phyloP scores from a whole-genome alignment of 2,113 vertebrate species.

The Takifugu bimaculatus region DNA sequence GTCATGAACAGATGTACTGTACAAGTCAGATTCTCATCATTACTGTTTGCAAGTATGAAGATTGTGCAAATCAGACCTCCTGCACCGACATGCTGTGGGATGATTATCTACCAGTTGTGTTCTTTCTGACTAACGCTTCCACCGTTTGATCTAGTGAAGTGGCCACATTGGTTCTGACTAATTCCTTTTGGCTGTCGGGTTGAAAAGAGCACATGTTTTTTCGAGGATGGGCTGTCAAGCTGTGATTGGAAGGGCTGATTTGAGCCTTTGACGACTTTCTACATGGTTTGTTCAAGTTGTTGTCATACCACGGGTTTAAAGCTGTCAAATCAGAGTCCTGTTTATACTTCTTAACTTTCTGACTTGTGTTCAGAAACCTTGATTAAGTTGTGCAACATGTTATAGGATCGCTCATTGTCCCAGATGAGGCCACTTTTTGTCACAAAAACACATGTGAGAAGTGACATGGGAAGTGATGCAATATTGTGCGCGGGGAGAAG shows the following conservation, averaged over 20 bases:
- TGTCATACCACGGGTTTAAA: neutral
- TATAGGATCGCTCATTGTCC: no score
- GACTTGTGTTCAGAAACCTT: neutral
- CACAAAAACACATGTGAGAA: neutral
- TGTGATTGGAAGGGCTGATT: constrained; percentile 32
- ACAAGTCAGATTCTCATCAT: constrained; percentile 70
- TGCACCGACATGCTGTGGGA: constrained; percentile 66
- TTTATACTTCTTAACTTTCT: neutral
- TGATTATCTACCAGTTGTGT: constrained; percentile 53
- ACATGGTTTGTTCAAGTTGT: constrained; percentile 8
- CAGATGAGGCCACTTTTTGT: neutral
- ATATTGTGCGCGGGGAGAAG: neutral
- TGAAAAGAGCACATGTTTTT: constrained; percentile 50
- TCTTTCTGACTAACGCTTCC: constrained; percentile 60
- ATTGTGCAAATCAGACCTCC: constrained; percentile 71
- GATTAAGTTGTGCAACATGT: neutral
- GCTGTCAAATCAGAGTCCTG: neutral
- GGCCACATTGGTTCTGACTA: constrained; percentile 74
- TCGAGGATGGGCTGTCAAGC: constrained; percentile 30
- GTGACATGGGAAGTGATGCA: neutral
- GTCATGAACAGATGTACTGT: constrained; percentile 66
- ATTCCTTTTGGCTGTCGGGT: constrained; percentile 68
- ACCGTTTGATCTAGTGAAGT: constrained; percentile 67
- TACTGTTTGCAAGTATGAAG: constrained; percentile 61
- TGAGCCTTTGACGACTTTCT: constrained; percentile 20